A percentile compares a stretch with the other conserved stretches of the same genome.
Evolutionary conservation across 2,888 invertebrate genomes (phyloP).

Genomic region (Spodoptera littoralis): DNA sequence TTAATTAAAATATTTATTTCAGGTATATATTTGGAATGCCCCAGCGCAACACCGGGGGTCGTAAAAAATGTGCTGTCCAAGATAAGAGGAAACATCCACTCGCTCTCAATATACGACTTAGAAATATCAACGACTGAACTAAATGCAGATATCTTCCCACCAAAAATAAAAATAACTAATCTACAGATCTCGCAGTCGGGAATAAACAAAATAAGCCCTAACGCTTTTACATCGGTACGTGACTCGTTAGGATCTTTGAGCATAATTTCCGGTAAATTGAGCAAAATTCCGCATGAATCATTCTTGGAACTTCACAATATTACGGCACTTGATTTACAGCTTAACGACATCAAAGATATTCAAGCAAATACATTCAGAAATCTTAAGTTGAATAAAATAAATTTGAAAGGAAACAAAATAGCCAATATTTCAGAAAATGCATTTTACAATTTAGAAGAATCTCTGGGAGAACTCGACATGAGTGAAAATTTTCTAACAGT

Average conservation of each 20-base stretch:
- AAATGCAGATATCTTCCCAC: conserved; percentile 93
- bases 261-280: conserved; percentile 92
- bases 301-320: conserved; percentile 92
- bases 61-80: conserved; percentile 92
- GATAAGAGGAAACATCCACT: conserved; percentile 92
- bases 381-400: conserved; percentile 93
- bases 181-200: conserved; percentile 94
- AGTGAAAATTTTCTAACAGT: conserved; percentile 95
- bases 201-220: conserved; percentile 91
- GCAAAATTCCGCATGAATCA: conserved; percentile 93
- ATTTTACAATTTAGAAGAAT: conserved; percentile 93
- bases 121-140: conserved; percentile 94
- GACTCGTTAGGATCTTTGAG: conserved; percentile 93
- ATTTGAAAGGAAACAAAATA: conserved; percentile 95
- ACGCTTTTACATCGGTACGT: conserved; percentile 91
- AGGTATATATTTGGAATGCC: conserved; percentile 96
- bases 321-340: conserved; percentile 94
- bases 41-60: conserved; percentile 93
- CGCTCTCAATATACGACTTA: conserved; percentile 96
- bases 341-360: conserved; percentile 94
- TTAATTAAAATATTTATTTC: conserved; percentile 64
- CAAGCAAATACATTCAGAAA: conserved; percentile 95
- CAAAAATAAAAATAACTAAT: conserved; percentile 91
- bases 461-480: conserved; percentile 94
- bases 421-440: conserved; percentile 95